phyloP scores from a whole-genome alignment of 2,113 vertebrate genomes.

The Mormoops blainvillei region DNA sequence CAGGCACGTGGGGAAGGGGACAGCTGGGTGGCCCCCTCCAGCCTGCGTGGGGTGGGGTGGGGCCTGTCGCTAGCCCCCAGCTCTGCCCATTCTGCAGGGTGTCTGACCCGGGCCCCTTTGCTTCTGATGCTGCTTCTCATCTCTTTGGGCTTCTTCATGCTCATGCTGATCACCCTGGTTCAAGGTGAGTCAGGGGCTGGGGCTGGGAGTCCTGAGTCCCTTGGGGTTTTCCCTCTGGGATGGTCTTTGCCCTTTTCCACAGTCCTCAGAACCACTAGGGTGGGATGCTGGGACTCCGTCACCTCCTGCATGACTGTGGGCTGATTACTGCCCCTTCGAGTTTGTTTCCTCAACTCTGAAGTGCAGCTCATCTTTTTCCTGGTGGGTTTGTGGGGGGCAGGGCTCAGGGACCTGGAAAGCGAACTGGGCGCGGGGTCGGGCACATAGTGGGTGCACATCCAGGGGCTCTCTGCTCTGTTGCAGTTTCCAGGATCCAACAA shows the following conservation, averaged over 20 bases:
- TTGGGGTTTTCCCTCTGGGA: background rate
- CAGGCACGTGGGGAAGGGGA: background rate
- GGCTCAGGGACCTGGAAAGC: background rate
- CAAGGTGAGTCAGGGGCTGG: constrained; percentile 16
- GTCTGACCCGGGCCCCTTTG: background rate
- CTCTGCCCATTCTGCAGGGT: background rate
- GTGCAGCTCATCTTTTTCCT: background rate
- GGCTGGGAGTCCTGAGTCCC: background rate
- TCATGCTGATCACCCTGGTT: constrained; percentile 19
- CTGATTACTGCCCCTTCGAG: background rate
- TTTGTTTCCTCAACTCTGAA: background rate
- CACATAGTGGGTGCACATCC: background rate
- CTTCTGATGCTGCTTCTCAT: background rate
- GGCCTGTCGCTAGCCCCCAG: background rate
- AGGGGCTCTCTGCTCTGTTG: background rate
- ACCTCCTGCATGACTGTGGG: background rate
- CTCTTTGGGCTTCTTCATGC: background rate
- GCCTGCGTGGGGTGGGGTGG: background rate
- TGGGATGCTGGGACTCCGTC: background rate
- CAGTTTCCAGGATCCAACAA: constrained; percentile 17
- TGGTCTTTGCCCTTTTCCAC: background rate
- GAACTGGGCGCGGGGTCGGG: background rate
- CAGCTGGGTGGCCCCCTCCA: background rate
- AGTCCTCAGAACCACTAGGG: background rate
- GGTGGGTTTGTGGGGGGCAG: background rate